Conservation (phyloP, 2,113 vertebrate species). For the Onychorhynchus coronatus region DNA sequence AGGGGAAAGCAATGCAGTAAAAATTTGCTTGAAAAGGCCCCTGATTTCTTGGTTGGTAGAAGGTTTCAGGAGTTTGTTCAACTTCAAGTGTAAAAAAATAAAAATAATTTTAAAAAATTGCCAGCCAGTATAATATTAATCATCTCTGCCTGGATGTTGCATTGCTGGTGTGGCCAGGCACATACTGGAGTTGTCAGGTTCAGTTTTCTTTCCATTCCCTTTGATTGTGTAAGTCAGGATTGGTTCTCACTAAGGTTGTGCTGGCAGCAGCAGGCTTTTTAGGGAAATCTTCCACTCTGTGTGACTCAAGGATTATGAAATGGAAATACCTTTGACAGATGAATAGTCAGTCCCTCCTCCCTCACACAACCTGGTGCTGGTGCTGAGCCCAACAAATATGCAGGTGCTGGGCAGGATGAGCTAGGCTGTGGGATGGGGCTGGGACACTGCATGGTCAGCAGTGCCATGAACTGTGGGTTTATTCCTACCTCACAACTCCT, state of each 20-base stretch:
- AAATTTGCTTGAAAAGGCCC: conserved; percentile 63
- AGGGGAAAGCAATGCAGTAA: conserved; percentile 59
- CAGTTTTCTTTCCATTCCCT: background rate
- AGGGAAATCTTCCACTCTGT: background rate
- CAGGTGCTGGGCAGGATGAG: too few species aligned
- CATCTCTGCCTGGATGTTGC: conserved; percentile 33
- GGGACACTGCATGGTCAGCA: fast-evolving
- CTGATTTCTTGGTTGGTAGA: conserved; percentile 46
- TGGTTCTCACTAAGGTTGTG: background rate
- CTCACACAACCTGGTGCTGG: fast-evolving
- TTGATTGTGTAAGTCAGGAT: background rate
- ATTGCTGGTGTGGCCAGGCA: background rate
- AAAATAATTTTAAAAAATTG: background rate
- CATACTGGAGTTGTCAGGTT: background rate
- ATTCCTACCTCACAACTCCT: background rate
- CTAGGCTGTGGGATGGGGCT: fast-evolving
- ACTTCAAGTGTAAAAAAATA: background rate
- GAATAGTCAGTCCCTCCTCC: background rate
- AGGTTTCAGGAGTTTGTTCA: background rate
- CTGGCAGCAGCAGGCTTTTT: background rate
- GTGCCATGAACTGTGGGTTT: background rate
- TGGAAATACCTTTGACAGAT: background rate
- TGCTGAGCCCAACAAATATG: fast-evolving
- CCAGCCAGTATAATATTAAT: conserved; percentile 48
- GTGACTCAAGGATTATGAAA: background rate